Percentiles rank a stretch among this genome's conserved stretches.
Conservation (phyloP, 2,888 invertebrate genomes). For the Synanthedon formicaeformis region DNA sequence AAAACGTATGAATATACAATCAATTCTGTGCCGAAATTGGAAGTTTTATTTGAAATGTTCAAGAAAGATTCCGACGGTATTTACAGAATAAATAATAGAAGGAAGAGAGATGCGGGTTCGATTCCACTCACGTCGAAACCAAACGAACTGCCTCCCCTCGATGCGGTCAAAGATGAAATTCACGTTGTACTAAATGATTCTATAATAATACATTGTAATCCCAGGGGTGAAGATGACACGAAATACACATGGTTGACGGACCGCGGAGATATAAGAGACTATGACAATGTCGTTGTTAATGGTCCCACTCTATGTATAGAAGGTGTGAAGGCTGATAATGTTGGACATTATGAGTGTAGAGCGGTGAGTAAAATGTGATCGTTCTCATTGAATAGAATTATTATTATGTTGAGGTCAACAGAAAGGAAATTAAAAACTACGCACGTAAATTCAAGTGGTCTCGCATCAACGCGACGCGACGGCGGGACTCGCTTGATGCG, state of each 20-base stretch:
- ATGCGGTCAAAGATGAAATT: conserved; percentile 18
- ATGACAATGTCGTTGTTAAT: conserved; percentile 19
- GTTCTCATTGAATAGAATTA: too few species aligned
- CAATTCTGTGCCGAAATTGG: neutral
- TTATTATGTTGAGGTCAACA: too few species aligned
- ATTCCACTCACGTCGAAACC: neutral
- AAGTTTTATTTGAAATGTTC: conserved; percentile 17
- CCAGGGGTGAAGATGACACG: conserved; percentile 3
- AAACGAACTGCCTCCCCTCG: neutral
- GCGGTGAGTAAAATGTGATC: conserved; percentile 12
- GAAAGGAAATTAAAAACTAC: too few species aligned
- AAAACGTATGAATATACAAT: neutral
- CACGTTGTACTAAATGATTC: conserved; percentile 25
- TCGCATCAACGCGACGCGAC: too few species aligned
- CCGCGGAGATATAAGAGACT: conserved; percentile 13
- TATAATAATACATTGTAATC: conserved; percentile 18
- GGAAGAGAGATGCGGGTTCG: conserved; percentile 9
- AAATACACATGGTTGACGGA: neutral
- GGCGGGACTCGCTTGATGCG: too few species aligned
- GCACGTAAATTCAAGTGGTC: too few species aligned
- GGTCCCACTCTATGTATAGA: conserved; percentile 15
- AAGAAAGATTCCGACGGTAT: conserved; percentile 25
- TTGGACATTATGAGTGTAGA: conserved; percentile 27
- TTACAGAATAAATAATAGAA: conserved; percentile 19
- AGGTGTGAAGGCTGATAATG: conserved; percentile 18